Conservation (phyloP, 2,113 vertebrate species). For the Brachypteracias leptosomus region DNA sequence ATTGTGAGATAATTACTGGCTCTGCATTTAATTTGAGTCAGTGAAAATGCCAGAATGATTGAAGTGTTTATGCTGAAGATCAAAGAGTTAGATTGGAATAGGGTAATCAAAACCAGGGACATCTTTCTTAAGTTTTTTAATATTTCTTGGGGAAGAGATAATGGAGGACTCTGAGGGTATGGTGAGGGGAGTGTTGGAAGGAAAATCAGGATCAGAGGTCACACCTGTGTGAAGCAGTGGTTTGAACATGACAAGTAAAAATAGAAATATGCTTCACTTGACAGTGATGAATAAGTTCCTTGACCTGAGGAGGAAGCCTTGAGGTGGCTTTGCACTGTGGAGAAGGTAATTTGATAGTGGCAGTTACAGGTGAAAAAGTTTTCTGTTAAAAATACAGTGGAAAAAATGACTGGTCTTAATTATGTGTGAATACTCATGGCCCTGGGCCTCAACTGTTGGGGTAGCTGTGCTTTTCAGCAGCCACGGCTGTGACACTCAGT, state of each 20-base stretch:
- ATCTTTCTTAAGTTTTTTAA: constrained; percentile 18
- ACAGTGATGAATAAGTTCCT: not conserved
- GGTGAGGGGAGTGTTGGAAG: not conserved
- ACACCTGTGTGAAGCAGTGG: constrained; percentile 10
- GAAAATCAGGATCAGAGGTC: constrained; percentile 38
- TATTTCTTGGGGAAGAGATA: constrained; percentile 33
- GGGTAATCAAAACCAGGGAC: constrained; percentile 45
- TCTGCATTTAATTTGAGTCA: constrained; percentile 61
- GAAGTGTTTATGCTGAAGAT: constrained; percentile 63
- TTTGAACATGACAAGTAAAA: constrained; percentile 37
- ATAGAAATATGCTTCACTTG: constrained; percentile 13
- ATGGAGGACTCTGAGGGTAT: not conserved
- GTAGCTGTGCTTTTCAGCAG: not conserved
- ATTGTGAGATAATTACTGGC: constrained; percentile 50
- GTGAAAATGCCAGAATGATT: constrained; percentile 64
- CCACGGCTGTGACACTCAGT: not conserved
- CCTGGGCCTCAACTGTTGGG: fast-evolving
- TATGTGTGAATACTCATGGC: not conserved
- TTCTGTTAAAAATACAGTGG: not conserved
- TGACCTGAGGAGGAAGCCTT: constrained; percentile 27
- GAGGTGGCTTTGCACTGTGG: not conserved
- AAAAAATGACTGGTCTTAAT: not conserved
- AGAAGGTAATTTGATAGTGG: constrained; percentile 16
- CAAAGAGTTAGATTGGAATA: constrained; percentile 26
- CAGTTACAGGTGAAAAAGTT: constrained; percentile 35